These are phyloP conservation scores for Augochlorella aurata DNA, from an alignment of 2,888 invertebrate genomes.

Conservation along the genomic window DNA sequence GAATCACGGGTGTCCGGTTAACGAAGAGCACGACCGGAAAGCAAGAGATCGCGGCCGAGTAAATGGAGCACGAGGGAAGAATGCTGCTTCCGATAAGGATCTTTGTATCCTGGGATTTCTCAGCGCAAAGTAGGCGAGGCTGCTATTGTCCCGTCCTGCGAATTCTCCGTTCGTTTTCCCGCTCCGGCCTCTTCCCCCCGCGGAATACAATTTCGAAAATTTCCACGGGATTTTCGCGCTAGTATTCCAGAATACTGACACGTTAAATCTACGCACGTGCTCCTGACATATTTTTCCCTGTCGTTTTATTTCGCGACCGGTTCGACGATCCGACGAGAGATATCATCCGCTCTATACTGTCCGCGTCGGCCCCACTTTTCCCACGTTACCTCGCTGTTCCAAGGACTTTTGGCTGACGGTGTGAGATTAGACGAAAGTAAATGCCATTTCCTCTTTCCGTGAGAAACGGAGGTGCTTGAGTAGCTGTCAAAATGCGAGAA, in stretches of 20 bases:
- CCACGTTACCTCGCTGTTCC: no score
- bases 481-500: no score
- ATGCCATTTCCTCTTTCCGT: no score
- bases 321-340: neutral
- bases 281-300: no score
- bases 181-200: no score
- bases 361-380: no score
- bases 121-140: neutral
- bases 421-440: no score
- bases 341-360: neutral
- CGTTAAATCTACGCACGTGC: neutral
- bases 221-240: neutral
- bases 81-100: neutral
- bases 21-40: constrained; percentile 4
- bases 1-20: neutral
- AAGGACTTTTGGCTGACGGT: no score
- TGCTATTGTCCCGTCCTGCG: neutral
- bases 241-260: neutral
- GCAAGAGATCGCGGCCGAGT: neutral
- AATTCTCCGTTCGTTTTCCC: neutral
- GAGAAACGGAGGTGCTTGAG: no score
- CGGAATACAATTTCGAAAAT: neutral
- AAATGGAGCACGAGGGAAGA: neutral
- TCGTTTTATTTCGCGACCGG: no score
- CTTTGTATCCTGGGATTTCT: neutral